Evolutionary conservation across 2,113 vertebrate species (phyloP), one percentile per base, ranked within the genome.

Genomic region (Cichladusa arquata): DNA sequence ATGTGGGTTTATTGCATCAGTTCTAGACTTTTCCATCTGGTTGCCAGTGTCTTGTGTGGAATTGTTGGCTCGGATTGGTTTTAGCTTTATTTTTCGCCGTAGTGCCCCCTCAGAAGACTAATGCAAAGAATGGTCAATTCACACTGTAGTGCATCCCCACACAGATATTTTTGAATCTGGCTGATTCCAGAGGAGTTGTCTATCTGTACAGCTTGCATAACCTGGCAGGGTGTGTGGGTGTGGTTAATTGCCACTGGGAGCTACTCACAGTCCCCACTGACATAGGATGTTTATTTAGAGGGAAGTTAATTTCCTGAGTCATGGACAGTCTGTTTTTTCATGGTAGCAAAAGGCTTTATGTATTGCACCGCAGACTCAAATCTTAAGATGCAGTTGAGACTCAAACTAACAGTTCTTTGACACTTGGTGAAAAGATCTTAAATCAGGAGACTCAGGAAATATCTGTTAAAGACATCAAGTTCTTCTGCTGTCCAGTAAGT

Each of bases 231-330:
- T 9, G 0, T 51, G 70, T 90, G 81, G 71, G 77, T 93, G 85
- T 89, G 90, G 82, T 94, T 76, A 86, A 72, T 88, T 76, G 73
- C 90, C 92, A 70, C 28, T 77, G 58, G 57, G 61, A 91, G 13
- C 87, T 79, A 42, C 88, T 96, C 92, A 84, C 31, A 73, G 80
- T 94, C 73, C 91, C 60, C 65, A 72, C 40, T 96, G 92, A 93
- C 87, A 90, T 29, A 86, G 77, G 38, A 31, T 95, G 58, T 86
- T 96, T 96, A 57, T 95, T 93, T 81, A 88, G 87, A 91, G 58
- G 67, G 14, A 91, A 93, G 54, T 66, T 84, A 56, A 80, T 92
- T 88, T 89, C 84, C 88, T 86, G 92, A 96, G 76, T 92, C 84
- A 84, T 47, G 64, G 83, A 29, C 51, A 85, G 57, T 34, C 74